These are phyloP conservation scores for Chirona hameri DNA, from an alignment of 2,888 invertebrate species.

Conservation along the genomic window DNA sequence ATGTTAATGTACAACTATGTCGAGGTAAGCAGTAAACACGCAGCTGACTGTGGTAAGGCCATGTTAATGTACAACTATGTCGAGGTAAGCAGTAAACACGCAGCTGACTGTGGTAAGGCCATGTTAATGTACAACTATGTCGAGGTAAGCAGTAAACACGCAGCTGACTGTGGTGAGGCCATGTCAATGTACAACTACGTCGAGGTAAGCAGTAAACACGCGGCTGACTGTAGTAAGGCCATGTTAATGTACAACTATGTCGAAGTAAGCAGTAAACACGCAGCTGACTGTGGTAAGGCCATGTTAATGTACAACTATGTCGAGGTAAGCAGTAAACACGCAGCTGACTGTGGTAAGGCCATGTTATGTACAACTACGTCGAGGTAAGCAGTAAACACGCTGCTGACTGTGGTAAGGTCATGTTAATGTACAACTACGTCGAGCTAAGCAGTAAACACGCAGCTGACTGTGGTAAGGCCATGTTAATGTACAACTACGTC, in stretches of 20 bases:
- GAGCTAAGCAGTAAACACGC: constrained; percentile 69
- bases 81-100: constrained; percentile 69
- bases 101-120: not conserved
- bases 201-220: constrained; percentile 69
- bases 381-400: constrained; percentile 69
- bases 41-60: not conserved
- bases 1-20: constrained; percentile 83
- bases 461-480: not conserved
- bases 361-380: constrained; percentile 83
- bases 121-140: constrained; percentile 83
- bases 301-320: constrained; percentile 83
- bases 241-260: constrained; percentile 83
- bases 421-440: constrained; percentile 83
- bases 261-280: constrained; percentile 69
- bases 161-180: constrained; percentile 57
- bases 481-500: constrained; percentile 83
- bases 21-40: constrained; percentile 69
- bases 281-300: not conserved
- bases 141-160: constrained; percentile 69
- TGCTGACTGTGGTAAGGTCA: not conserved
- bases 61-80: constrained; percentile 83
- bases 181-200: constrained; percentile 97
- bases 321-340: constrained; percentile 69
- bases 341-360: not conserved
- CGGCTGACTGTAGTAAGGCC: not conserved